Conservation (phyloP, 2,888 invertebrate genomes). For the Carterocephalus palaemon region DNA sequence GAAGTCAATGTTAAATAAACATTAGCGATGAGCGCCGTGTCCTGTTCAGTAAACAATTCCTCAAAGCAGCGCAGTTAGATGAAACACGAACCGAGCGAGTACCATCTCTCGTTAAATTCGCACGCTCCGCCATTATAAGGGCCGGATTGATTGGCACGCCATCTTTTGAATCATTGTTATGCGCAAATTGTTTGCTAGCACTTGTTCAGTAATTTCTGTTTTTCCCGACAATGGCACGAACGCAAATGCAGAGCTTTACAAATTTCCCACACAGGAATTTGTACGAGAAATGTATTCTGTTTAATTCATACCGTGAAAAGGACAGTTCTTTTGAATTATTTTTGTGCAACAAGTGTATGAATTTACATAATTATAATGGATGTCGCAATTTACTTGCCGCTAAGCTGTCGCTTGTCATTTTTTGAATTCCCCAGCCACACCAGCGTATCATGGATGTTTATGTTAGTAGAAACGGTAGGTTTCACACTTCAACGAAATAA, state of each 20-base stretch:
- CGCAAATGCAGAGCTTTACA: conserved; percentile 11
- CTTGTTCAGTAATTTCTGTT: conserved; percentile 17
- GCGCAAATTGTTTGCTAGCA: conserved; percentile 30
- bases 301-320: conserved; percentile 18
- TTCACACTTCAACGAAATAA: too few species aligned
- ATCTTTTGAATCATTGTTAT: conserved; percentile 28
- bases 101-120: conserved; percentile 36
- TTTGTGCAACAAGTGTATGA: conserved; percentile 20
- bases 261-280: conserved; percentile 11
- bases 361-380: conserved; percentile 12
- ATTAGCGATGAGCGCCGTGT: background rate
- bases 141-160: conserved; percentile 34
- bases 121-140: conserved; percentile 34
- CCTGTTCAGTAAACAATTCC: conserved; percentile 13
- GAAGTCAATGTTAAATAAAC: conserved; percentile 3
- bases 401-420: too few species aligned
- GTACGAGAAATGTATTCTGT: conserved; percentile 7
- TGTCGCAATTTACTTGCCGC: background rate
- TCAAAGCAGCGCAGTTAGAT: conserved; percentile 24
- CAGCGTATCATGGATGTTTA: too few species aligned
- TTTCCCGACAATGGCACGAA: conserved; percentile 7
- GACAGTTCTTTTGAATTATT: conserved; percentile 20
- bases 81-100: conserved; percentile 21
- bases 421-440: too few species aligned
- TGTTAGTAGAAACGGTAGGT: too few species aligned